Conservation (phyloP, 2,888 invertebrate genomes). For the Ochropleura plecta region DNA sequence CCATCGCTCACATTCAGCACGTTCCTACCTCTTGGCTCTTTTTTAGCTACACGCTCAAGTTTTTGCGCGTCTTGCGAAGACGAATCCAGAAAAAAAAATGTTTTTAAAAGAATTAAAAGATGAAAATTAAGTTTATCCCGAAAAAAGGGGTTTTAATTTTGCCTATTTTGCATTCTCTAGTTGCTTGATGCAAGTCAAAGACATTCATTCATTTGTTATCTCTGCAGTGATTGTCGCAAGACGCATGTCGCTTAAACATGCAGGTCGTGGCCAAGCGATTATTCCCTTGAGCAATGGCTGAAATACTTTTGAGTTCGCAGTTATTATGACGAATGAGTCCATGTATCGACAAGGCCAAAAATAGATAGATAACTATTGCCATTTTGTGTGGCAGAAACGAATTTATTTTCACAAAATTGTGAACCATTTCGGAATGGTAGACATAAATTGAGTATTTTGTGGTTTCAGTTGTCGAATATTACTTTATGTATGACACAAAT, state of each 20-base stretch:
- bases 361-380: constrained; percentile 11
- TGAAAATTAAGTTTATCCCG: too few species aligned
- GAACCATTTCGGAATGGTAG: constrained; percentile 5
- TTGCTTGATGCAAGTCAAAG: neutral
- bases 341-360: constrained; percentile 18
- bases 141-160: too few species aligned
- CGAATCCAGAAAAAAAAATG: neutral
- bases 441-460: constrained; percentile 14
- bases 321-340: constrained; percentile 39
- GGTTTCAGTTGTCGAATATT: neutral
- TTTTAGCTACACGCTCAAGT: neutral
- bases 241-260: neutral
- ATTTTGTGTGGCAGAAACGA: constrained; percentile 1
- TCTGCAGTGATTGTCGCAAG: neutral
- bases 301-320: constrained; percentile 28
- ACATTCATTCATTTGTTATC: neutral
- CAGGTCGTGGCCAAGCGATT: neutral
- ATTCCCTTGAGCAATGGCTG: constrained; percentile 24
- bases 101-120: too few species aligned
- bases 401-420: constrained; percentile 18
- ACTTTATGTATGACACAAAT: neutral
- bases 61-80: neutral
- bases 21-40: neutral
- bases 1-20: neutral
- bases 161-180: neutral